These are phyloP conservation scores for Danio rerio DNA, from an alignment of 2,113 vertebrate genomes.

Conservation along the genomic window GRCz12tu NC_133198.1:33407001-33407500, in stretches of 20 bases:
- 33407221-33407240: slow-evolving; percentile 11
- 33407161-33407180: slow-evolving; percentile 71
- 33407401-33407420: background rate
- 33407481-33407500: background rate
- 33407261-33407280: background rate
- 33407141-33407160: slow-evolving; percentile 63
- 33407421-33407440: background rate
- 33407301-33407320: background rate
- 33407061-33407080: slow-evolving; percentile 77
- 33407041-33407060: slow-evolving; percentile 82
- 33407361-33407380: slow-evolving; percentile 36
- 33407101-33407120: slow-evolving; percentile 58
- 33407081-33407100: slow-evolving; percentile 71
- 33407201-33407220: slow-evolving; percentile 48
- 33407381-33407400: background rate
- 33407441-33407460: background rate
- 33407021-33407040: slow-evolving; percentile 81
- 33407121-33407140: slow-evolving; percentile 46
- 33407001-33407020: slow-evolving; percentile 79
- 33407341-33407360: slow-evolving; percentile 30
- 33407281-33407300: slow-evolving; percentile 15
- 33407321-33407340: slow-evolving; percentile 6
- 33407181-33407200: slow-evolving; percentile 40
- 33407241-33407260: background rate
- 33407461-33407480: background rate